phyloP scores from a whole-genome alignment of 2,888 invertebrate species.

The Drosophila ezoana region DNA sequence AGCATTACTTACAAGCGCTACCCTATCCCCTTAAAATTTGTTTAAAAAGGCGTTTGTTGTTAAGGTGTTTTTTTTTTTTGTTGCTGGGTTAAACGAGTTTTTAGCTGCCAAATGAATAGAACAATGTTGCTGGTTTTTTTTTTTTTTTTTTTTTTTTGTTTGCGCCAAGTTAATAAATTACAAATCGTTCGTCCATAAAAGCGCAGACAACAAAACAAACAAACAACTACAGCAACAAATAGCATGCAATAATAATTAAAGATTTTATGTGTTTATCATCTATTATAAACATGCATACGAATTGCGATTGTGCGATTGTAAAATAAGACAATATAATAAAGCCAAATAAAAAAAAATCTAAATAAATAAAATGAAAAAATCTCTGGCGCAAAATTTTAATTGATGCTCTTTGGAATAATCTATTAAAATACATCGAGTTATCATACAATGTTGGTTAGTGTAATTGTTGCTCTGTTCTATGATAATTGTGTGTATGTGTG shows the following conservation, averaged over 20 bases:
- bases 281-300: conserved; percentile 43
- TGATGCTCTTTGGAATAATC: conserved; percentile 7
- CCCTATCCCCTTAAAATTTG: conserved; percentile 4
- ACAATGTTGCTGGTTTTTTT: conserved; percentile 20
- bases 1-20: conserved; percentile 20
- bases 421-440: conserved; percentile 5
- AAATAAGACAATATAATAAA: conserved; percentile 42
- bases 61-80: conserved; percentile 19
- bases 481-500: not conserved
- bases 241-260: conserved; percentile 60
- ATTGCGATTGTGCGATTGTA: conserved; percentile 37
- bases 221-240: conserved; percentile 40
- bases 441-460: conserved; percentile 16
- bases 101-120: conserved; percentile 25
- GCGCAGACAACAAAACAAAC: conserved; percentile 38
- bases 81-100: conserved; percentile 40
- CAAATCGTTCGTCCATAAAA: conserved; percentile 62
- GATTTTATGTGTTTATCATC: conserved; percentile 52
- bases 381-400: conserved; percentile 30
- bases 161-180: conserved; percentile 60
- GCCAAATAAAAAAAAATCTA: not conserved
- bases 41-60: conserved; percentile 10
- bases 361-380: conserved; percentile 3
- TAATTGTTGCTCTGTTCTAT: not conserved
- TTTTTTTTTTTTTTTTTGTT: conserved; percentile 20